Evolutionary conservation across 2,797 vertebrate species (phyloP).

Genomic region (Danio kyathit): DNA sequence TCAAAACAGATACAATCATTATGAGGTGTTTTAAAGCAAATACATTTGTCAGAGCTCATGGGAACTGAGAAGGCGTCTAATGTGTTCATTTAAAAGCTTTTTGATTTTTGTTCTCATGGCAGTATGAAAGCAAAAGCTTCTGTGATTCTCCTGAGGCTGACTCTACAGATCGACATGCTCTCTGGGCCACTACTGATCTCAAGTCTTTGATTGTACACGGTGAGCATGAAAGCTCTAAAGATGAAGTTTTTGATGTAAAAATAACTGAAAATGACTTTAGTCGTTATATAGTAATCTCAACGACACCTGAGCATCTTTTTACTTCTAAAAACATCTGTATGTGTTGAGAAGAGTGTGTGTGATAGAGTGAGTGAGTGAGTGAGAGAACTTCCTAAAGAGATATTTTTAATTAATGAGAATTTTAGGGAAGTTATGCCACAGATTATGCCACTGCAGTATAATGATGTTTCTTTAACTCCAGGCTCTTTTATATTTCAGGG

Average conservation of each 20-base stretch:
- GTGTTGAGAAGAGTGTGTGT: background rate
- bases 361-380: too few relatives aligned
- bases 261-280: background rate
- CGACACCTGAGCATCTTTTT: background rate
- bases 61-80: background rate
- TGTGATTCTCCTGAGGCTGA: conserved; percentile 14
- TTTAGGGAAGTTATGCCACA: background rate
- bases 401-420: background rate
- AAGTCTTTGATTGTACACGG: conserved; percentile 27
- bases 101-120: conserved; percentile 6
- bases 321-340: background rate
- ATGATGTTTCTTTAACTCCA: background rate
- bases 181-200: conserved; percentile 25
- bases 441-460: background rate
- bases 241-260: background rate
- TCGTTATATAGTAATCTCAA: conserved; percentile 6
- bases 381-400: background rate
- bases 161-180: conserved; percentile 1
- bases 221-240: conserved; percentile 6
- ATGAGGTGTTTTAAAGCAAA: background rate
- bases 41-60: background rate
- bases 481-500: background rate
- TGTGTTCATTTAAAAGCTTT: conserved; percentile 23
- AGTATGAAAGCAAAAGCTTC: conserved; percentile 19
- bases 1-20: background rate